These are phyloP conservation scores for Neoarius graeffei DNA, from an alignment of 2,113 vertebrate species.

Conservation along the genomic window DNA sequence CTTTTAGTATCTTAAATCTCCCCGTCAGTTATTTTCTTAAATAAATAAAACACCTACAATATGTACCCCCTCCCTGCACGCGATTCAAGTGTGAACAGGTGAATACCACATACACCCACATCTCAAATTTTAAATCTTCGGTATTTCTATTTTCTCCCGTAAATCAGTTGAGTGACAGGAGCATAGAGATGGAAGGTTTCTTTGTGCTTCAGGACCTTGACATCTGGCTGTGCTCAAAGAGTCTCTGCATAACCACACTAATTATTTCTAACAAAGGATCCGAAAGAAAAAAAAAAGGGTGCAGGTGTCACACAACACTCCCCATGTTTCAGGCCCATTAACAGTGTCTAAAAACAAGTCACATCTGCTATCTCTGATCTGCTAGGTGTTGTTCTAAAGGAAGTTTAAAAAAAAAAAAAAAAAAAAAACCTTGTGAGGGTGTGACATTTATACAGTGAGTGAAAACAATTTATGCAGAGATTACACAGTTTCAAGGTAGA, in stretches of 20 bases:
- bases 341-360: constrained; percentile 14
- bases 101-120: constrained; percentile 2
- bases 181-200: constrained; percentile 31
- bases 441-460: neutral
- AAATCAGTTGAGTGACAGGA: constrained; percentile 28
- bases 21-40: constrained; percentile 44
- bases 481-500: too few relatives aligned
- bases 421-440: neutral
- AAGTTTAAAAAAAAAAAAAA: neutral
- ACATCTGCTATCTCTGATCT: constrained; percentile 1
- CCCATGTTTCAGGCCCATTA: neutral
- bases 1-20: constrained; percentile 49
- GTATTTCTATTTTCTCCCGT: neutral
- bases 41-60: constrained; percentile 14
- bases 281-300: constrained; percentile 27
- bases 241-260: constrained; percentile 40
- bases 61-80: neutral
- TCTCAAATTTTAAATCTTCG: neutral
- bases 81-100: neutral
- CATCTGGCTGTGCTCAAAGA: constrained; percentile 41
- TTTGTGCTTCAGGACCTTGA: constrained; percentile 37
- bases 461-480: neutral
- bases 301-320: constrained; percentile 39
- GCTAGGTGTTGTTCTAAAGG: neutral
- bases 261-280: constrained; percentile 43